Evolutionary conservation across 2,113 vertebrate species (phyloP), one percentile per base, ranked within the genome.

Genomic region (Hypomesus transpacificus): DNA sequence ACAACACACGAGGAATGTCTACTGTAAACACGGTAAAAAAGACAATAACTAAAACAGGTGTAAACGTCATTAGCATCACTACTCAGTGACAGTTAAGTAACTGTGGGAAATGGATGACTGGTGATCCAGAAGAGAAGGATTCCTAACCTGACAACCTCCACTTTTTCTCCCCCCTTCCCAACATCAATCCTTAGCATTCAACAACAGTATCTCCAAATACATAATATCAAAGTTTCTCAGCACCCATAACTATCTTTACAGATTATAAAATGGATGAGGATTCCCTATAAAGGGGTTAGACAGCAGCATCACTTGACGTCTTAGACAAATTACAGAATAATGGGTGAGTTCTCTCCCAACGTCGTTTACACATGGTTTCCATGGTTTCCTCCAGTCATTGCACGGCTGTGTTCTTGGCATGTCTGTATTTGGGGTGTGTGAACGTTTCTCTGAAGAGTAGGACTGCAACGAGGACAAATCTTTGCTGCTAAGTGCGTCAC

Each of bases 1-100:
- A 89, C 84, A 83, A 95, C 94, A 97, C 94, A 95, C 94, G 93
- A 95, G 94, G 94, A 97, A 97, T 95, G 96, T 95, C 95, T 98
- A 98, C 94, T 95, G 95, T 95, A 94, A 97, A 91, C 93, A 96
- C 87, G 82, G 88, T 92, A 94, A 93, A 93, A 92, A 94, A 94
- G 93, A 90, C 85, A 80, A 82, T 80, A 89, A 89, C 89, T 88
- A 89, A 89, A 92, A 89, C 81, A 77, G 87, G 87, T 87, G 87
- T 90, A 96, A 95, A 93, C 94, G 93, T 90, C 89, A 85, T 95
- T 93, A 94, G 87, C 91, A 89, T 93, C 90, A 91, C 91, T 94
- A 90, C 65, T 88, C 77, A 81, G 90, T 94, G 93, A 94, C 89
- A 90, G 91, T 85, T 92, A 92, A 92, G 92, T 88, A 85, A 87